Conservation (phyloP, 2,113 vertebrate species). For the pig (Sus scrofa) region DNA sequence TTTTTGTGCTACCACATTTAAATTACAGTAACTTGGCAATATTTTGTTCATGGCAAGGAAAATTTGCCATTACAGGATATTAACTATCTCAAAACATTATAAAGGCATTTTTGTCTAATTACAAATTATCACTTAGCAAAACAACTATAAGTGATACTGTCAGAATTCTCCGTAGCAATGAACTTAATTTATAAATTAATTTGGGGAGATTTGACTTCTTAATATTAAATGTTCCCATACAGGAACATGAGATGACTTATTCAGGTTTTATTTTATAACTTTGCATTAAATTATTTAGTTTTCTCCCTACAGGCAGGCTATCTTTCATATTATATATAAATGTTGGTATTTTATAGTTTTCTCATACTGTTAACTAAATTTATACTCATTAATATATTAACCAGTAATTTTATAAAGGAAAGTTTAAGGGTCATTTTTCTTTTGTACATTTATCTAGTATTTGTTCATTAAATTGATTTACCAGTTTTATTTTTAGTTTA, state of each 20-base stretch:
- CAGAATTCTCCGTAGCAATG: not conserved
- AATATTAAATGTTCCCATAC: not conserved
- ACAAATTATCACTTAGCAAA: conserved; percentile 48
- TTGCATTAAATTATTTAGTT: not conserved
- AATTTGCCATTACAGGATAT: not conserved
- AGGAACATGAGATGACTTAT: not conserved
- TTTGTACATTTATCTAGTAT: not conserved
- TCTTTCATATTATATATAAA: not conserved
- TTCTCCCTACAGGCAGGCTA: not conserved
- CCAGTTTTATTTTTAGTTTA: not conserved
- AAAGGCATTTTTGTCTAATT: not conserved
- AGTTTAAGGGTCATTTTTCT: not conserved
- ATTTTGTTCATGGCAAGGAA: not conserved
- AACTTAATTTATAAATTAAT: conserved; percentile 20
- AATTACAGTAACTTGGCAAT: not conserved
- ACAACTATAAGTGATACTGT: not conserved
- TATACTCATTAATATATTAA: conserved; percentile 21
- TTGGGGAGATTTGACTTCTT: not conserved
- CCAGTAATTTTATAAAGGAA: not conserved
- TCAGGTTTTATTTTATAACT: not conserved
- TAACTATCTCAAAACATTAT: conserved; percentile 17
- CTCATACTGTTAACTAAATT: not conserved
- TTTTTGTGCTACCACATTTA: not conserved
- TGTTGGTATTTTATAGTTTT: not conserved
- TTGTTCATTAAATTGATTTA: not conserved